These are phyloP conservation scores for Trichacis sp. DNA, from an alignment of 2,888 invertebrate genomes.

Conservation along the genomic window DNA sequence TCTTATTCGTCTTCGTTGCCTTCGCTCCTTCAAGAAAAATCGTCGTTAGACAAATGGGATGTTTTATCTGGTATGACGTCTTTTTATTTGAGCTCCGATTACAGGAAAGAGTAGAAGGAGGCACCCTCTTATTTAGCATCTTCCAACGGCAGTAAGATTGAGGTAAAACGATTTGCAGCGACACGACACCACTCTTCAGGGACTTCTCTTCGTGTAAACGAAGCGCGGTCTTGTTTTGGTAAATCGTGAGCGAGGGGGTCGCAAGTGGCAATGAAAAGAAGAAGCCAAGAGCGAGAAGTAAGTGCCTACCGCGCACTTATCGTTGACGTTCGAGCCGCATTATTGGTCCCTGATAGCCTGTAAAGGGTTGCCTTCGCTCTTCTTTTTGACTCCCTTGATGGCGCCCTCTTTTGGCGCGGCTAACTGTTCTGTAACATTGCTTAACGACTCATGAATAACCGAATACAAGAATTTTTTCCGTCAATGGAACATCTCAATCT, in stretches of 20 bases:
- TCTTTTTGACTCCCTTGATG: slow-evolving; percentile 25
- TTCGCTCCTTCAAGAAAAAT: slow-evolving; percentile 56
- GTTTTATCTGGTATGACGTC: slow-evolving; percentile 67
- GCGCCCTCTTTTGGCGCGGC: slow-evolving; percentile 4
- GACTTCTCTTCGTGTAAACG: slow-evolving; percentile 49
- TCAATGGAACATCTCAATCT: neutral
- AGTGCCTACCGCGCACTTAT: slow-evolving; percentile 37
- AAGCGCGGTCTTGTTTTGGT: slow-evolving; percentile 34
- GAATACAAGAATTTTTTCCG: neutral
- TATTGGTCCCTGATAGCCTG: slow-evolving; percentile 49
- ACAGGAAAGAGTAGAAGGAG: slow-evolving; percentile 46
- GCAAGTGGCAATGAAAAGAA: slow-evolving; percentile 13
- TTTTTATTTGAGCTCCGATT: slow-evolving; percentile 67
- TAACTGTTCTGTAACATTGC: slow-evolving; percentile 24
- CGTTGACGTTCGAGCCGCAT: slow-evolving; percentile 44
- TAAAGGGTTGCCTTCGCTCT: slow-evolving; percentile 42
- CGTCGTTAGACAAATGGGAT: slow-evolving; percentile 67
- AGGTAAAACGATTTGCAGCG: slow-evolving; percentile 65
- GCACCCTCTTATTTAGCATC: slow-evolving; percentile 29
- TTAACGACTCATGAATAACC: slow-evolving; percentile 15
- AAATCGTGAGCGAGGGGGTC: slow-evolving; percentile 15
- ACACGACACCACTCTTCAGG: slow-evolving; percentile 51
- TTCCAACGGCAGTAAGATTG: slow-evolving; percentile 51
- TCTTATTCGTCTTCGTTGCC: slow-evolving; percentile 15
- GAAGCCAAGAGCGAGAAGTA: slow-evolving; percentile 29